Percentiles rank a stretch among this genome's conserved stretches.
phyloP scores from a whole-genome alignment of 2,113 vertebrate genomes.

The Canis aureus region DNA sequence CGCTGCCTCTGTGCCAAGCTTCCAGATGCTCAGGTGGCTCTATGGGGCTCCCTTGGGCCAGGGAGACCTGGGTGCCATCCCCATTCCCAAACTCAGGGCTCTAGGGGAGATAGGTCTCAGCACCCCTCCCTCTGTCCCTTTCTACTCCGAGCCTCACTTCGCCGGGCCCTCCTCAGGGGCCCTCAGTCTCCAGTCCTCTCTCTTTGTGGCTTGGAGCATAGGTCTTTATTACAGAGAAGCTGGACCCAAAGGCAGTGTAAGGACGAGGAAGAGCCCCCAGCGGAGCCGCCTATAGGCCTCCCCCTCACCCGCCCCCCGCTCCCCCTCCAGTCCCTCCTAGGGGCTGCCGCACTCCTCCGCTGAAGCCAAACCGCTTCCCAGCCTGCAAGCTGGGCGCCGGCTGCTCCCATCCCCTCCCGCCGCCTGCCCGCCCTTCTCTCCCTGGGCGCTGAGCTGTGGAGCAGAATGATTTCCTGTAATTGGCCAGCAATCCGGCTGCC shows the following conservation, averaged over 20 bases:
- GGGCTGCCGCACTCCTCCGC: neutral
- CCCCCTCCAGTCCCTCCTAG: neutral
- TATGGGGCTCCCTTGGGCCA: neutral
- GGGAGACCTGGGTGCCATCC: neutral
- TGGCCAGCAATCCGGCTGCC: constrained; percentile 77
- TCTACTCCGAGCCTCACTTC: neutral
- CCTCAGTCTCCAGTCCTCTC: neutral
- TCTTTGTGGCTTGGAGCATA: neutral
- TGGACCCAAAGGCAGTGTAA: neutral
- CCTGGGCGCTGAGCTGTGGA: constrained; percentile 75
- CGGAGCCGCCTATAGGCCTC: neutral
- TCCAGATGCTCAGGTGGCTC: neutral
- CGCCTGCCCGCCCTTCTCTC: neutral
- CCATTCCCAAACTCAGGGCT: neutral
- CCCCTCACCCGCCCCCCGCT: neutral
- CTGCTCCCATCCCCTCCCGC: neutral
- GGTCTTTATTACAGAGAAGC: neutral
- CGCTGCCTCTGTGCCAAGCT: neutral
- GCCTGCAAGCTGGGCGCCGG: neutral
- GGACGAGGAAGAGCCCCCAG: neutral
- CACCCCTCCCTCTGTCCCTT: neutral
- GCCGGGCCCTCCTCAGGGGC: neutral
- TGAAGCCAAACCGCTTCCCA: neutral
- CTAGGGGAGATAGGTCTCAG: neutral
- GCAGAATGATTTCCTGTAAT: constrained; percentile 86